phyloP scores from a whole-genome alignment of 2,797 vertebrate genomes.

The Malurus leucopterus region DNA sequence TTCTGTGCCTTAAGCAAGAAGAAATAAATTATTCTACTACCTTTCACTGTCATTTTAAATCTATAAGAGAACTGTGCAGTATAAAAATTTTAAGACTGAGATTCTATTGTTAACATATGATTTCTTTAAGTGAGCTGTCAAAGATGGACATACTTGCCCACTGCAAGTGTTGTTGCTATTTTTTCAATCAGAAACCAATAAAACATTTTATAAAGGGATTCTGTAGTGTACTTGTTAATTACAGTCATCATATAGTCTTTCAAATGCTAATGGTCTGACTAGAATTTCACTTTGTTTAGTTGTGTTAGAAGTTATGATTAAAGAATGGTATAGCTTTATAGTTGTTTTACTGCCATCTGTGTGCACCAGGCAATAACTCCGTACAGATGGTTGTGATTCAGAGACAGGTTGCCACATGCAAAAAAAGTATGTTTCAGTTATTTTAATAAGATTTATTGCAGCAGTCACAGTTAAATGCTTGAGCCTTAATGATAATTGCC shows the following conservation, averaged over 20 bases:
- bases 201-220: conserved; percentile 59
- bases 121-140: conserved; percentile 62
- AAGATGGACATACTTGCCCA: conserved; percentile 58
- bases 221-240: conserved; percentile 78
- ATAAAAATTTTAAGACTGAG: conserved; percentile 66
- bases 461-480: conserved; percentile 89
- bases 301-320: conserved; percentile 89
- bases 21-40: conserved; percentile 71
- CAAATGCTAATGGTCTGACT: conserved; percentile 86
- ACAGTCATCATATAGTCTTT: conserved; percentile 83
- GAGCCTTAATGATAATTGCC: conserved; percentile 91
- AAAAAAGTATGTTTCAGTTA: conserved; percentile 89
- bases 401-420: conserved; percentile 93
- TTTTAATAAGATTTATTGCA: conserved; percentile 96
- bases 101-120: conserved; percentile 72
- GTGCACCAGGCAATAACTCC: conserved; percentile 89
- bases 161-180: conserved; percentile 44
- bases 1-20: conserved; percentile 67
- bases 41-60: conserved; percentile 73
- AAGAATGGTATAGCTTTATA: conserved; percentile 91
- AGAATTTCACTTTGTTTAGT: conserved; percentile 92
- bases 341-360: conserved; percentile 94
- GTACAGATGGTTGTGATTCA: conserved; percentile 93
- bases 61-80: conserved; percentile 58
- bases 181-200: conserved; percentile 64